Percentiles rank a stretch among this genome's conserved stretches.
These are phyloP conservation scores for Cistogaster globosa DNA, from an alignment of 2,888 invertebrate genomes.

Conservation along the genomic window DNA sequence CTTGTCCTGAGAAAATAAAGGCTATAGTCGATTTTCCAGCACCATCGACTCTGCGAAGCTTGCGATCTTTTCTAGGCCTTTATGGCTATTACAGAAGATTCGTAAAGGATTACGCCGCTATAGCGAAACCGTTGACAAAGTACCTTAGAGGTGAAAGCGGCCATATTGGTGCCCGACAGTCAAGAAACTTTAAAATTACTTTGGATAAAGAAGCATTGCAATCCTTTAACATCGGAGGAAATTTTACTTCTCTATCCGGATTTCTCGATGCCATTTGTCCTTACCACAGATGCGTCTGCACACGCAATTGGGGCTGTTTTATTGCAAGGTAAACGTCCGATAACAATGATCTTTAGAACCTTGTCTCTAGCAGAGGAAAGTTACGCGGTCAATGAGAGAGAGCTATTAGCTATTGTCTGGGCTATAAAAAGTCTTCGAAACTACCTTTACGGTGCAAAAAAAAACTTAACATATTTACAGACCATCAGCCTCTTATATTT, in stretches of 20 bases:
- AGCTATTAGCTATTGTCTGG: conserved; percentile 43
- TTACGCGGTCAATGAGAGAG: conserved; percentile 24
- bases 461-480: neutral
- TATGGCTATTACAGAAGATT: conserved; percentile 48
- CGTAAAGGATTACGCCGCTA: neutral
- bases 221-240: conserved; percentile 18
- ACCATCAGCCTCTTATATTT: conserved; percentile 29
- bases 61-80: conserved; percentile 37
- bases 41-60: too few species aligned
- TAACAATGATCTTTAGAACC: conserved; percentile 41
- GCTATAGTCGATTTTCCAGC: too few species aligned
- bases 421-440: conserved; percentile 24
- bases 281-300: conserved; percentile 73
- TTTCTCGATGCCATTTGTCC: conserved; percentile 55
- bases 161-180: conserved; percentile 11
- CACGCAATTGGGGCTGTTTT: conserved; percentile 47
- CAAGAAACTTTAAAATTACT: conserved; percentile 10
- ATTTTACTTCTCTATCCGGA: conserved; percentile 32
- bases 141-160: conserved; percentile 3
- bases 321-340: neutral
- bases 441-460: conserved; percentile 28
- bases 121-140: conserved; percentile 35
- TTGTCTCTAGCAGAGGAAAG: conserved; percentile 50
- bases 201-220: conserved; percentile 13
- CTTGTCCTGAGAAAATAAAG: too few species aligned